Base-by-base conservation (phyloP, 2,113 vertebrate genomes). In the Typhlomys cinereus region DNA sequence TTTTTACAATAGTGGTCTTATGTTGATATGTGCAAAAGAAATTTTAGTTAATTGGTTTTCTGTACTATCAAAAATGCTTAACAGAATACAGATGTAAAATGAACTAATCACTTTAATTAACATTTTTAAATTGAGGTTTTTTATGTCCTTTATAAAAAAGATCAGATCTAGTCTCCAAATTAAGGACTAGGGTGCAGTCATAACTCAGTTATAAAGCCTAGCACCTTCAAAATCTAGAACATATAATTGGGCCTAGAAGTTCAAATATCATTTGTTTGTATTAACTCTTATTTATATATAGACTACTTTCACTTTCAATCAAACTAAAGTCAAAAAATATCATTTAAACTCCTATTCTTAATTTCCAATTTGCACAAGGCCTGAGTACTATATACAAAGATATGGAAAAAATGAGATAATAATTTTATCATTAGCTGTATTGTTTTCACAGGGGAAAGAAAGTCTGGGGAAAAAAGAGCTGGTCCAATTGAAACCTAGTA, bases 141-240 rank as follows among this genome's bases (percentile, higher is more conserved):
- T 59, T 89, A 44, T 57, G 11, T 1, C 11, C 46, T 62, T 69
- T 67, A n/a, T 67, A 67, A 31, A 34, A 64, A 31, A 62, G 29
- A 23, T 52, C 46, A 69, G 21, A 67, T 20, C 3, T 70, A 79
- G 84, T 70, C 39, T 36, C 4, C 75, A 87, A 88, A 66, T 85
- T 87, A 70, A 34, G 64, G 23, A 88, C 39, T 52, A 36, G 15
- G 12, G 34, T 7, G 54, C 0, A 31, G 14, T 83, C 15, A 90
- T 66, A 5, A 69, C 5, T 91, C 29, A 34, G 8, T 71, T 87
- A 59, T n/a, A 62, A 57, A 46, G 29, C 84, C 34, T 44, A 44
- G 66, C 66, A 12, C n/a, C 75, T 86, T 85, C 46, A 81, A 81
- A 29, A 29, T 89, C 70, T 66, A 52, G n/a, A 80, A 91, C 69